Conservation (phyloP, 2,888 invertebrate species). For the Leptogaster cylindrica region DNA sequence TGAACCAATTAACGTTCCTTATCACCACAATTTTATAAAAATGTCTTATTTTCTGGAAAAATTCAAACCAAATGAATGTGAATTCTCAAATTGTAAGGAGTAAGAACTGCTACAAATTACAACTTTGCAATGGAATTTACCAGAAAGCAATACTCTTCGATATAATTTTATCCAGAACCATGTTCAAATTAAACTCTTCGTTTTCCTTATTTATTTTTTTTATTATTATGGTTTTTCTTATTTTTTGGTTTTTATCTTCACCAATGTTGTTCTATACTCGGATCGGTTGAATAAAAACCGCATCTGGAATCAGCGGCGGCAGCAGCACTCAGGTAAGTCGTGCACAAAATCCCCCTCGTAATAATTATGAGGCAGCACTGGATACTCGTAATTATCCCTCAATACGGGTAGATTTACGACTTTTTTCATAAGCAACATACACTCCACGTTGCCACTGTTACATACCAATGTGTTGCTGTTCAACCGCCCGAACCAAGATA, state of each 20-base stretch:
- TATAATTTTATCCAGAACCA: not conserved
- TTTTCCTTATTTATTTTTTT: no score
- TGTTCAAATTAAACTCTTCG: not conserved
- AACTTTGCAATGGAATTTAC: no score
- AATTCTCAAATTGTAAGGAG: no score
- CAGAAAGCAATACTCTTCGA: not conserved
- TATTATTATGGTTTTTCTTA: no score
- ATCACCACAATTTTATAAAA: no score
- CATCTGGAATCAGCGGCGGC: constrained; percentile 16
- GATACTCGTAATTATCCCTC: constrained; percentile 44
- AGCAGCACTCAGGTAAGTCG: constrained; percentile 32
- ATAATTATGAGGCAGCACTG: constrained; percentile 44
- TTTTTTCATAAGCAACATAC: constrained; percentile 27
- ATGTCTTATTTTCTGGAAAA: no score
- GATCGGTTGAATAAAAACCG: constrained; percentile 3
- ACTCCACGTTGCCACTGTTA: not conserved
- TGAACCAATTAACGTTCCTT: no score
- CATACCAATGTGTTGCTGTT: constrained; percentile 9
- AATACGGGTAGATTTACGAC: constrained; percentile 42
- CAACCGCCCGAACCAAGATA: no score
- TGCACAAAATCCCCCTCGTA: constrained; percentile 34
- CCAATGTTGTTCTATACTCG: not conserved
- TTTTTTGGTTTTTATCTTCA: no score
- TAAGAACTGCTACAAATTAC: no score
- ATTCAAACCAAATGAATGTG: no score